phyloP scores from a whole-genome alignment of 2,888 invertebrate species.

The Smittia sp. region DNA sequence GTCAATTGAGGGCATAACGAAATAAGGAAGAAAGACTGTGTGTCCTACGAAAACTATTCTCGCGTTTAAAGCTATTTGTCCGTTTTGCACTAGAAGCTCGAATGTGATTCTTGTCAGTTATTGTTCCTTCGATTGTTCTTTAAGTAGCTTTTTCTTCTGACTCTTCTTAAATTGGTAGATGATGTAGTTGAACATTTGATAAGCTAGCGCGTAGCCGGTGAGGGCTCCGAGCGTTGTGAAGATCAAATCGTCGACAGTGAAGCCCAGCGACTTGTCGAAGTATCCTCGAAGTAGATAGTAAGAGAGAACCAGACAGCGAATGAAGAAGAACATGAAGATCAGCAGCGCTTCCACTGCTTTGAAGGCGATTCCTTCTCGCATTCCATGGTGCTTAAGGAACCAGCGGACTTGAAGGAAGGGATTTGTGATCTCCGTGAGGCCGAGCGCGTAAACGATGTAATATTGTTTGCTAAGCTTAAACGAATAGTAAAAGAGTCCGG shows the following conservation, averaged over 20 bases:
- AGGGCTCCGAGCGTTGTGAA: conserved; percentile 27
- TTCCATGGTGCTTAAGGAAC: conserved; percentile 48
- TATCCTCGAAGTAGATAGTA: not conserved
- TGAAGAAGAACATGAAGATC: conserved; percentile 44
- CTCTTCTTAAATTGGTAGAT: conserved; percentile 15
- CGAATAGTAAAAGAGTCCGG: conserved; percentile 30
- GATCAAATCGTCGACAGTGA: conserved; percentile 15
- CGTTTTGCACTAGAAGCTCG: not conserved
- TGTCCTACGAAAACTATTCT: too few relatives aligned
- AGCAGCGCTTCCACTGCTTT: conserved; percentile 54
- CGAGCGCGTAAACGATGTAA: conserved; percentile 50
- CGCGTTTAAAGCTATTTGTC: conserved; percentile 6
- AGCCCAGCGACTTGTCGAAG: not conserved
- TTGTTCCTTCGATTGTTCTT: not conserved
- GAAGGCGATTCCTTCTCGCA: conserved; percentile 55
- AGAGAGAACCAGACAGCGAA: conserved; percentile 3
- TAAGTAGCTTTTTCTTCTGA: conserved; percentile 10
- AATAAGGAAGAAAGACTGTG: too few relatives aligned
- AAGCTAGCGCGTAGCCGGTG: conserved; percentile 13
- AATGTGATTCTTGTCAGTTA: not conserved
- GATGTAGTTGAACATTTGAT: conserved; percentile 32
- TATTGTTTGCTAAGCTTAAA: conserved; percentile 35
- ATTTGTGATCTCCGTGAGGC: conserved; percentile 62
- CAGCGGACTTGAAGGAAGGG: conserved; percentile 62
- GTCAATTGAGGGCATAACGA: too few relatives aligned